Percentiles rank a stretch among this genome's conserved stretches.
Conservation (phyloP, 2,113 vertebrate species). For the Phylloscopus trochiloides region DNA sequence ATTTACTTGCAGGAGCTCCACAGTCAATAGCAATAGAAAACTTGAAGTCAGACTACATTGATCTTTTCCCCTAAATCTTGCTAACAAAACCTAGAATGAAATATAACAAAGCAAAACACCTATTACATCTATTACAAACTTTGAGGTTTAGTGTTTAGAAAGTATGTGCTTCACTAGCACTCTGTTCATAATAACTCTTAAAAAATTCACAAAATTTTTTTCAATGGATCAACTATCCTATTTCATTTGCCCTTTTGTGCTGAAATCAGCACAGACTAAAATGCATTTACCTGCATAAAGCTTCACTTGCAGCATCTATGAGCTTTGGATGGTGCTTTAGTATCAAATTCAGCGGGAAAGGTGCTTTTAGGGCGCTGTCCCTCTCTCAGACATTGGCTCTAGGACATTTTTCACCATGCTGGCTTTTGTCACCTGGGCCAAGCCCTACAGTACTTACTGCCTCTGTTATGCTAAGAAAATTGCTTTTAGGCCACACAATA, state of each 20-base stretch:
- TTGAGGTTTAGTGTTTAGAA: neutral
- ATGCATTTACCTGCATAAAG: neutral
- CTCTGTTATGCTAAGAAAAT: neutral
- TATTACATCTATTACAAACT: neutral
- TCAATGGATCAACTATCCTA: neutral
- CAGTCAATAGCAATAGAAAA: neutral
- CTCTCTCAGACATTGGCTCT: neutral
- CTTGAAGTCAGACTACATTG: neutral
- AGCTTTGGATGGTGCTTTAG: neutral
- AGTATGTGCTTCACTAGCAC: neutral
- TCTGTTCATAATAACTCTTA: neutral
- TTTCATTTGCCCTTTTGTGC: neutral
- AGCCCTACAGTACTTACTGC: neutral
- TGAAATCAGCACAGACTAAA: neutral
- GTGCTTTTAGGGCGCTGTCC: neutral
- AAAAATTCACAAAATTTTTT: neutral
- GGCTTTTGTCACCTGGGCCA: neutral
- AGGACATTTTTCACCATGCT: neutral
- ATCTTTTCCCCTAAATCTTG: neutral
- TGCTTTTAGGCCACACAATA: neutral
- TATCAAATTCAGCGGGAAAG: neutral
- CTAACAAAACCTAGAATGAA: neutral
- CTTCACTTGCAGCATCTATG: neutral
- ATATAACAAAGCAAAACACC: neutral
- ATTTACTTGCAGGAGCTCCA: neutral